Percentiles rank a stretch among this genome's conserved stretches.
Conservation (phyloP, 92 coral and sea anemone genomes). For the Bergia sp. region DNA sequence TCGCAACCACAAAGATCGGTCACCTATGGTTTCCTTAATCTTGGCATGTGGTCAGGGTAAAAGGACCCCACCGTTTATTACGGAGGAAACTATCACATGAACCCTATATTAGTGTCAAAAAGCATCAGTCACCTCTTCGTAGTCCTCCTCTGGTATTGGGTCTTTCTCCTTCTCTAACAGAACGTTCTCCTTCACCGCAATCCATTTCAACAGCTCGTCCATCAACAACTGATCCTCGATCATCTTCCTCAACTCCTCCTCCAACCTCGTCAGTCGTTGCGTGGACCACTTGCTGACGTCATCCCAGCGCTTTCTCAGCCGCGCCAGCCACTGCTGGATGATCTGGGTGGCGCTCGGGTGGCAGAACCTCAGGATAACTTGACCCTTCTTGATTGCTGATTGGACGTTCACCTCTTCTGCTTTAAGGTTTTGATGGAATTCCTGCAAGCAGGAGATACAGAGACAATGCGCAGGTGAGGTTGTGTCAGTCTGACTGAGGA, state of each 20-base stretch:
- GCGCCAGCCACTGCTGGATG: slow-evolving; percentile 90
- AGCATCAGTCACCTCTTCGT: slow-evolving; percentile 55
- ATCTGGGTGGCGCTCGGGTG: slow-evolving; percentile 97
- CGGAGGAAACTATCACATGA: too few species aligned
- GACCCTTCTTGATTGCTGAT: slow-evolving; percentile 95
- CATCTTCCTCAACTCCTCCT: slow-evolving; percentile 81
- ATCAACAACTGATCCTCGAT: slow-evolving; percentile 80
- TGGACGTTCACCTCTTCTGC: slow-evolving; percentile 90
- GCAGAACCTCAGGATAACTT: slow-evolving; percentile 95
- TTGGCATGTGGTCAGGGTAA: too few species aligned
- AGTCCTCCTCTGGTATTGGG: slow-evolving; percentile 93
- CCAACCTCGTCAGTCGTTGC: slow-evolving; percentile 87
- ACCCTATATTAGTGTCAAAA: background rate
- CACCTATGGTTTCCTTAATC: too few species aligned
- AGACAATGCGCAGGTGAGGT: too few species aligned
- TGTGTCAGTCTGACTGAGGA: too few species aligned
- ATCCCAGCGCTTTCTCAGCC: slow-evolving; percentile 96
- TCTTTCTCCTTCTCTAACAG: slow-evolving; percentile 86
- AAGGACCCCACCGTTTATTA: too few species aligned
- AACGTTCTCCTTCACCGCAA: slow-evolving; percentile 77
- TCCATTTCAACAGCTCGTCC: slow-evolving; percentile 92
- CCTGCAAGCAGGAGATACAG: slow-evolving; percentile 41
- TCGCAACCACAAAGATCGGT: too few species aligned
- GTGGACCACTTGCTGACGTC: slow-evolving; percentile 93
- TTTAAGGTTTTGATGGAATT: slow-evolving; percentile 81